Conservation (phyloP, 2,797 vertebrate genomes). For the Pseudomugil tenellus region DNA sequence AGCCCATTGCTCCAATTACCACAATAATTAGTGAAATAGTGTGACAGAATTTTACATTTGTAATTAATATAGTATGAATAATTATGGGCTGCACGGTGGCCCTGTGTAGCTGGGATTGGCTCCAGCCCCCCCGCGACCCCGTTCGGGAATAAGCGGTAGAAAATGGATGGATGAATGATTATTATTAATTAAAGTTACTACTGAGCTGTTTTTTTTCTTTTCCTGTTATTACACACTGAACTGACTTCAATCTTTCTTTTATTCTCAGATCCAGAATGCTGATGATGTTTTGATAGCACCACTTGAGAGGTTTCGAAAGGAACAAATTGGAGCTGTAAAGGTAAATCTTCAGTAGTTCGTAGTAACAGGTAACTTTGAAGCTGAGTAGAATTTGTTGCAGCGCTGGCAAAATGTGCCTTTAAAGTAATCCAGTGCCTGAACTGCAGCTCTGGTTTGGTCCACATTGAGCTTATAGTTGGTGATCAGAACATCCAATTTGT, state of each 20-base stretch:
- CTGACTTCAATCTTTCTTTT: conserved; percentile 13
- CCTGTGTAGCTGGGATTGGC: too few species aligned
- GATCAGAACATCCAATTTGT: conserved; percentile 46
- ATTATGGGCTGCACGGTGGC: too few species aligned
- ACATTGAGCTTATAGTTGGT: conserved; percentile 15
- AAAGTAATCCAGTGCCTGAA: conserved; percentile 3
- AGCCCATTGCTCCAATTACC: too few species aligned
- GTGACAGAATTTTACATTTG: too few species aligned
- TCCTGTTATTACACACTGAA: conserved; percentile 23
- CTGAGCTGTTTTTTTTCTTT: too few species aligned
- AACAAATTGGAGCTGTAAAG: conserved; percentile 97
- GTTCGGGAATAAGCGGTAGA: too few species aligned
- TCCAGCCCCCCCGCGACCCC: too few species aligned
- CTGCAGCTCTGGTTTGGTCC: conserved; percentile 18
- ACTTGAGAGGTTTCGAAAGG: conserved; percentile 96
- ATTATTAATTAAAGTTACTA: neutral
- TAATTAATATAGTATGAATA: too few species aligned
- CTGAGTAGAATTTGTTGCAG: neutral
- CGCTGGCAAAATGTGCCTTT: too few species aligned
- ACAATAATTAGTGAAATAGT: too few species aligned
- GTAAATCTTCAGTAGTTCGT: conserved; percentile 71
- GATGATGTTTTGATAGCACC: conserved; percentile 97
- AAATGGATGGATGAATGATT: too few species aligned
- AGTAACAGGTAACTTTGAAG: neutral
- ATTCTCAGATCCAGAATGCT: conserved; percentile 93